phyloP scores from a whole-genome alignment of 2,797 vertebrate species.

The Falco cherrug region DNA sequence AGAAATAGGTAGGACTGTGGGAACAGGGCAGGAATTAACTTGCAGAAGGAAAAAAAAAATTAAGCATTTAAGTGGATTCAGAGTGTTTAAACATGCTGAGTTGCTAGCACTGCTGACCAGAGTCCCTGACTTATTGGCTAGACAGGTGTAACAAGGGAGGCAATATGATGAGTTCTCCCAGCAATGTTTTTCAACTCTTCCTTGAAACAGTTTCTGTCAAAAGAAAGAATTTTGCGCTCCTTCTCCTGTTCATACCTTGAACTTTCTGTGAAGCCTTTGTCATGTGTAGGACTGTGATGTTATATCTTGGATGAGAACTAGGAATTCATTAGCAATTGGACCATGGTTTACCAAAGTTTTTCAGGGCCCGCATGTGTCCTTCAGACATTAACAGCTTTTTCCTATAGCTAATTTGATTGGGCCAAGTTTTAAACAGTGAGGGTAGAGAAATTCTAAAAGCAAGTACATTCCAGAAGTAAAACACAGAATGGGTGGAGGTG shows the following conservation, averaged over 20 bases:
- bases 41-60: background rate
- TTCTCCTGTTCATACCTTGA: background rate
- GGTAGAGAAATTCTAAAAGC: constrained; percentile 13
- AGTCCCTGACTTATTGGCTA: background rate
- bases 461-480: constrained; percentile 23
- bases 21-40: background rate
- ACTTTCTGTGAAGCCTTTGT: background rate
- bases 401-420: constrained; percentile 37
- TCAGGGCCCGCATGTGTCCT: background rate
- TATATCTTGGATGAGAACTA: constrained; percentile 30
- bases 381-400: constrained; percentile 64
- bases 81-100: background rate
- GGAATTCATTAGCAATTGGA: constrained; percentile 45
- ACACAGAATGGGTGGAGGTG: constrained; percentile 15
- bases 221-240: background rate
- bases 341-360: background rate
- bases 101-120: background rate
- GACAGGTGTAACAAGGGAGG: background rate
- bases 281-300: background rate
- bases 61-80: background rate
- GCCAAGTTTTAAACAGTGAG: constrained; percentile 31
- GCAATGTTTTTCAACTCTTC: background rate
- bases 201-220: background rate
- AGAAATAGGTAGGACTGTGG: background rate
- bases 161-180: background rate